Percentiles rank a stretch among this genome's conserved stretches.
phyloP scores from a whole-genome alignment of 2,113 vertebrate species.

The Trematomus loennbergii region DNA sequence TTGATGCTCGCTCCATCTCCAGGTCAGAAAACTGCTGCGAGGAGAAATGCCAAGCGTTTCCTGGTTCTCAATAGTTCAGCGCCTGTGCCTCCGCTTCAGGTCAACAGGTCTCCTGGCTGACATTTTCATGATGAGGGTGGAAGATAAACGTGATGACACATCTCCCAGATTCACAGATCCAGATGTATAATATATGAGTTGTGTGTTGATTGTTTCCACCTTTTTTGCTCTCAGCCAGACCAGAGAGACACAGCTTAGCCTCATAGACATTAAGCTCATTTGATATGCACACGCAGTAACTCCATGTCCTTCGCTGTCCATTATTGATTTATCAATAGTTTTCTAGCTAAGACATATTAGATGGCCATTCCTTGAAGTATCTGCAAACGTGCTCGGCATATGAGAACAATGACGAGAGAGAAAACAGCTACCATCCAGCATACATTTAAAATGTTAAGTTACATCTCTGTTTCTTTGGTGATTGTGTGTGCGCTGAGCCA shows the following conservation, averaged over 20 bases:
- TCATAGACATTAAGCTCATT: neutral
- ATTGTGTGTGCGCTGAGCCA: neutral
- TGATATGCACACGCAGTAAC: neutral
- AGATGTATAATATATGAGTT: neutral
- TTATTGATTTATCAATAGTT: neutral
- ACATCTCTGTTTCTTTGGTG: slow-evolving; percentile 7
- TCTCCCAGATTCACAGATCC: neutral
- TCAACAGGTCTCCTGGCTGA: slow-evolving; percentile 31
- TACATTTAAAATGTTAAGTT: neutral
- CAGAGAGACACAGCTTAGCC: neutral
- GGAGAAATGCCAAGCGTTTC: slow-evolving; percentile 39
- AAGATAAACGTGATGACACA: slow-evolving; percentile 1
- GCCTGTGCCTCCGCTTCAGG: slow-evolving; percentile 22
- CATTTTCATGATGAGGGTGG: slow-evolving; percentile 33
- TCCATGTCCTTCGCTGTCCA: neutral
- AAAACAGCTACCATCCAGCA: neutral
- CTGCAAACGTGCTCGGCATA: neutral
- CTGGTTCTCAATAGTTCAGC: neutral
- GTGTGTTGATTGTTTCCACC: slow-evolving; percentile 2
- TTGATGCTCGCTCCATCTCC: slow-evolving; percentile 12
- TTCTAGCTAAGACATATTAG: neutral
- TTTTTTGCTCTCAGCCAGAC: neutral
- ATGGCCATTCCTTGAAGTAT: neutral
- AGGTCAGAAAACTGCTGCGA: neutral
- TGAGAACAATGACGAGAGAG: neutral